phyloP scores from a whole-genome alignment of 2,113 vertebrate species.

The Misgurnus mizolepis region DNA sequence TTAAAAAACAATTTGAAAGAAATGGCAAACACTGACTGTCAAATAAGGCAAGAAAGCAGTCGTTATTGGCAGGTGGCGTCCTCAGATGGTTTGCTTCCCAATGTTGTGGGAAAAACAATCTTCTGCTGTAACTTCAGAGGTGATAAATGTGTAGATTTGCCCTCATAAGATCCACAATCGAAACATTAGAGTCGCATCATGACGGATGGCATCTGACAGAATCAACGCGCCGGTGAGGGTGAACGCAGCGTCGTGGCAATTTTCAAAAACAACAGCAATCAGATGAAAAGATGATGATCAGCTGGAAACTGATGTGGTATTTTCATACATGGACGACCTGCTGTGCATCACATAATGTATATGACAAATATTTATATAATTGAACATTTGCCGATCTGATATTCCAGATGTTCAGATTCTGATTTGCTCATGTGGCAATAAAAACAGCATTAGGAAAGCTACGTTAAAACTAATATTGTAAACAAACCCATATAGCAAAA shows the following conservation, averaged over 20 bases:
- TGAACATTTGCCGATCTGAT: not conserved
- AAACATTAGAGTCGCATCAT: conserved; percentile 33
- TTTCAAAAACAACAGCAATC: conserved; percentile 41
- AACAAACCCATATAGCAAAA: too few relatives aligned
- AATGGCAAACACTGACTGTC: not conserved
- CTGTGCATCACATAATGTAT: not conserved
- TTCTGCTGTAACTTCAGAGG: conserved; percentile 10
- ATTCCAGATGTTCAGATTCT: not conserved
- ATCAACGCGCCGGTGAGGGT: not conserved
- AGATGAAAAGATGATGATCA: conserved; percentile 6
- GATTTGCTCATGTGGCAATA: not conserved
- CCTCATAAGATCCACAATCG: conserved; percentile 5
- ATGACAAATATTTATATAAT: not conserved
- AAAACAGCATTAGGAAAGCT: too few relatives aligned
- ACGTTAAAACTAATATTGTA: too few relatives aligned
- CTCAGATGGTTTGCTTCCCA: conserved; percentile 6
- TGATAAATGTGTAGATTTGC: conserved; percentile 9
- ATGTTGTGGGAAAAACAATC: conserved; percentile 12
- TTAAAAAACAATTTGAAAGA: not conserved
- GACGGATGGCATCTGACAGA: conserved; percentile 13
- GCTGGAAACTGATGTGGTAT: not conserved
- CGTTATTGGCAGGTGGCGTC: not conserved
- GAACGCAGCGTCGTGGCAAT: not conserved
- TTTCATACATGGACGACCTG: not conserved
- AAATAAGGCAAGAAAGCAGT: not conserved